Base-by-base conservation (phyloP, 2,888 invertebrate genomes). In the Euzophera pinguis region DNA sequence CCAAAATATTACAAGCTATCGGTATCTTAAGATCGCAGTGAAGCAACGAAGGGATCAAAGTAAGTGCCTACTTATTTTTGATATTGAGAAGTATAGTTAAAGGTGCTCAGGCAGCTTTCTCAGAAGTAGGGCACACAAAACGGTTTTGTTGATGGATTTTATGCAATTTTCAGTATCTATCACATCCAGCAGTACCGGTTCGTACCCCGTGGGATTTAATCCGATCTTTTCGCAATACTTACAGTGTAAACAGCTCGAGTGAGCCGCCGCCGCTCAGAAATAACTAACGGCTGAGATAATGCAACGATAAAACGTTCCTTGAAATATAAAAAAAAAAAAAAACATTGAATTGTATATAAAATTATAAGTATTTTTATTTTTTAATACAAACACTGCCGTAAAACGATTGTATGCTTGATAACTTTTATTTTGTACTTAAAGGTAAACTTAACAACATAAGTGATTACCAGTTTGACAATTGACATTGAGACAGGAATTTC, bases 101-200 rank as follows among this genome's bases (percentile, higher is more conserved):
- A 50, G 38, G 47, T 14, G 22, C 49, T 27, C 17, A 45, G 41
- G 10, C 29, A 47, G 47, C 48, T 41, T 43, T 53, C 43, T 39
- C 32, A 38, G 42, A 29, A 52, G 55, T 47, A 47, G 32, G 55
- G 54, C 65, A 61, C 76, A 81, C 78, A 86, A 84, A 82, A 80
- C 79, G 75, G 75, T 73, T 69, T 79, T 80, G 81, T 81, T 89
- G 89, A 90, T 88, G 81, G 89, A 87, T 88, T 88, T 88, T 89
- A 90, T 90, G 89, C 88, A 89, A 90, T 90, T 88, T 89, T 84
- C 88, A 86, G 85, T 88, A 89, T 89, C 89, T 88, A 88, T 88
- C 88, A 84, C 81, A 79, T 68, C 79, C 84, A 84, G 85, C 84
- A 84, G 85, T 76, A 79, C 80, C 64, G 73, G 74, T 75, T 73